A percentile compares a stretch with the other conserved stretches of the same genome.
Evolutionary conservation across 2,888 invertebrate species (phyloP).

Genomic region (Cactoblastis cactorum): DNA sequence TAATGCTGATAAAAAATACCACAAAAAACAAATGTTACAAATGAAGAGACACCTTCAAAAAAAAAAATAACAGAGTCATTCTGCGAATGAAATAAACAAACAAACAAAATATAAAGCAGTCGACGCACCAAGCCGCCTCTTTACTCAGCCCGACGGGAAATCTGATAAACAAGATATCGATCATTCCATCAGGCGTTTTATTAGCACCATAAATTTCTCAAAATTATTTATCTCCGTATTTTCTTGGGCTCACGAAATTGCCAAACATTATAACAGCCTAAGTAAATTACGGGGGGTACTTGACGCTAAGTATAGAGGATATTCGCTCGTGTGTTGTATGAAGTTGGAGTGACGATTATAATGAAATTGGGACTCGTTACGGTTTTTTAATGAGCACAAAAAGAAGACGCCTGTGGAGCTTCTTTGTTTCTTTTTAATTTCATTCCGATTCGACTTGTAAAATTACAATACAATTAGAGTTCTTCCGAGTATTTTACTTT

Average conservation of each 20-base stretch:
- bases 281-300: conserved; percentile 49
- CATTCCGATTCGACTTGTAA: neutral
- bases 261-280: conserved; percentile 38
- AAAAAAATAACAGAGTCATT: conserved; percentile 3
- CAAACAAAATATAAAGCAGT: neutral
- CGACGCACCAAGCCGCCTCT: conserved; percentile 6
- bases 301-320: conserved; percentile 42
- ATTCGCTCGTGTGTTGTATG: conserved; percentile 16
- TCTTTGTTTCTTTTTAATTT: neutral
- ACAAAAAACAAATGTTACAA: neutral
- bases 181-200: conserved; percentile 52
- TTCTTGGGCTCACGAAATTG: conserved; percentile 41
- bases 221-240: conserved; percentile 46
- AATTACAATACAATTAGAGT: neutral
- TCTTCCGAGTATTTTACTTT: no score
- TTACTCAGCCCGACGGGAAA: conserved; percentile 7
- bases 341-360: conserved; percentile 9
- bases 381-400: conserved; percentile 7
- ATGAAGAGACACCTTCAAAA: neutral
- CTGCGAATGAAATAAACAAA: conserved; percentile 16
- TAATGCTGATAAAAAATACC: neutral
- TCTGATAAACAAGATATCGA: conserved; percentile 42
- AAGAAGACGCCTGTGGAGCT: neutral
- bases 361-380: conserved; percentile 9
- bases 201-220: conserved; percentile 49